Evolutionary conservation across 1,140 invertebrate species (phyloP), one percentile per base, ranked within the genome.

Genomic region (Tetragnatha versicolor): DNA sequence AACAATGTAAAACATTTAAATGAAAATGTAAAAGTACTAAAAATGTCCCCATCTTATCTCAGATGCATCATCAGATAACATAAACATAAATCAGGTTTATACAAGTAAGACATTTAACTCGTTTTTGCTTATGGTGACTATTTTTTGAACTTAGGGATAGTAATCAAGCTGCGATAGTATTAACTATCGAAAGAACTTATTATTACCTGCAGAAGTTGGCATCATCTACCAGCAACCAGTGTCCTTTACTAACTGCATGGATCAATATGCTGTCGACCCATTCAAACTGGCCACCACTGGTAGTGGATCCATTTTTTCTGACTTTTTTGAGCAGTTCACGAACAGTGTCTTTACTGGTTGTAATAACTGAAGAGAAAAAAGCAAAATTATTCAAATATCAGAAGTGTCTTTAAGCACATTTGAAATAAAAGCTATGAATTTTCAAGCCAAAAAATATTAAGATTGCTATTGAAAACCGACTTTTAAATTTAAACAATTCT

Each of bases 201-300:
- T 58, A 58, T 68, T 81, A 89, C 87, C 87, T 96, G 85, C 97
- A 99, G 29, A 98, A 90, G 88, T 99, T 99, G 0, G 97, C 97
- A 87, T 99, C 96, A 86, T 99, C 97, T 47, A 99, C 88, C 10
- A 98, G 87, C 7, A 99, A 85, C 97, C 97, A 98, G 42, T 91
- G 89, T 7, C 97, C 97, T 82, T 93, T 89, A 82, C 90, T 87
- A 69, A 98, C 86, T 82, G 94, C 94, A 86, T 94, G 93, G 0
- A 99, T 93, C 63, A 99, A 89, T 39, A 94, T 85, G 66, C 96
- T 98, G 87, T 99, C 96, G 12, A 98, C 90, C 97, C 98, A 99
- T 86, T 99, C 95, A 86, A 99, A 99, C 86, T 93, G 92, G 58
- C 96, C 93, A 47, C 93, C 92, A 0, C 90, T 90, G 82, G 91